A percentile compares a stretch with the other conserved stretches of the same genome.
Conservation (phyloP, 2,797 vertebrate species). For the Pipistrellus kuhlii region DNA sequence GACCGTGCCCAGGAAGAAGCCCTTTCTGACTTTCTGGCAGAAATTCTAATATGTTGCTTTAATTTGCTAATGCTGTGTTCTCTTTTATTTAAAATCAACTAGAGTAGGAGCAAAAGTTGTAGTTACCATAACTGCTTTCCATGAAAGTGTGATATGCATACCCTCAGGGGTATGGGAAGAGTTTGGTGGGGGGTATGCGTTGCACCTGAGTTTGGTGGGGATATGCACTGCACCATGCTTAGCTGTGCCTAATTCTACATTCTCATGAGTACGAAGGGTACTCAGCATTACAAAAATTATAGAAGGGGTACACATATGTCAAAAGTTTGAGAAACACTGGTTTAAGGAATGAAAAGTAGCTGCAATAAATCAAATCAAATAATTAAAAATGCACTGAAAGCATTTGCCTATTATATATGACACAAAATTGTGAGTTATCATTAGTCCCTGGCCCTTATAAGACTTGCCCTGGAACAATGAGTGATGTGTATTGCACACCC, state of each 20-base stretch:
- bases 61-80: constrained; percentile 46
- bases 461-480: not conserved
- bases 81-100: constrained; percentile 66
- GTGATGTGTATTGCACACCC: not conserved
- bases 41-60: constrained; percentile 55
- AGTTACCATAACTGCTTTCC: constrained; percentile 54
- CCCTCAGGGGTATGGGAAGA: too few species aligned
- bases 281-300: too few species aligned
- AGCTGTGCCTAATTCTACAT: too few species aligned
- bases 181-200: too few species aligned
- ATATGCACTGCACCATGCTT: too few species aligned
- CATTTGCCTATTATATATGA: constrained; percentile 17
- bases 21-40: constrained; percentile 3
- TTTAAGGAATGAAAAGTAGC: constrained; percentile 16
- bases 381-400: not conserved
- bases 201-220: too few species aligned
- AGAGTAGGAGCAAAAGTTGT: constrained; percentile 21
- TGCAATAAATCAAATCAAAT: constrained; percentile 56
- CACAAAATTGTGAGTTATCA: not conserved
- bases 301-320: too few species aligned
- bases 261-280: too few species aligned
- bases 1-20: not conserved
- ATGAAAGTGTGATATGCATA: not conserved
- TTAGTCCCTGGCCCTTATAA: not conserved
- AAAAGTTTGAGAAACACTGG: not conserved